These are phyloP conservation scores for Lepidurus couesii DNA, from an alignment of 1,140 invertebrate species.

Conservation along the genomic window DNA sequence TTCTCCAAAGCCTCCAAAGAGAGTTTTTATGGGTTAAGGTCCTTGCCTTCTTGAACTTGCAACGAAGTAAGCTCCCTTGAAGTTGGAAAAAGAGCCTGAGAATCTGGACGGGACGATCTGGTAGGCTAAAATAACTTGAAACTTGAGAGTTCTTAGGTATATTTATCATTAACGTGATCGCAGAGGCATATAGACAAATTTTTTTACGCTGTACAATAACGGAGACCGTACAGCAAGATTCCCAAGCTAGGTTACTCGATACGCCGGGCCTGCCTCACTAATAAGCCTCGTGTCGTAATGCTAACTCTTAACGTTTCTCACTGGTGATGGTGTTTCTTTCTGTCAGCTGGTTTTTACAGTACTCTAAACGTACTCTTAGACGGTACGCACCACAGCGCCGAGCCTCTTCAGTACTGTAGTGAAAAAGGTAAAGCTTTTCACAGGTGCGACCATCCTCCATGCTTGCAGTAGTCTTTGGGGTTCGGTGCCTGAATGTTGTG, in stretches of 20 bases:
- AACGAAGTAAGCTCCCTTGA: too few relatives aligned
- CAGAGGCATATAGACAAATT: neutral
- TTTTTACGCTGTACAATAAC: neutral
- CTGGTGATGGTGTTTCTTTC: neutral
- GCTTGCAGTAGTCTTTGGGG: neutral
- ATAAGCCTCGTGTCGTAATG: neutral
- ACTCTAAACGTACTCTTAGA: neutral
- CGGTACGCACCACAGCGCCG: neutral
- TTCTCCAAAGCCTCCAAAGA: too few relatives aligned
- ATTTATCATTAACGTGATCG: neutral
- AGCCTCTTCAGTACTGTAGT: neutral
- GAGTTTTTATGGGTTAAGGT: too few relatives aligned
- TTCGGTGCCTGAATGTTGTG: neutral
- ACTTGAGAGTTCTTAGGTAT: neutral
- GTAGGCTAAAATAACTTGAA: too few relatives aligned
- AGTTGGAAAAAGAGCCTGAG: too few relatives aligned
- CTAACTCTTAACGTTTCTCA: neutral
- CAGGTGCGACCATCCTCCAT: neutral
- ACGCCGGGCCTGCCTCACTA: neutral
- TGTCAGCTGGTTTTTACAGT: neutral
- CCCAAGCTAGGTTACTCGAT: slow-evolving; percentile 21
- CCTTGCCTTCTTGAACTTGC: too few relatives aligned
- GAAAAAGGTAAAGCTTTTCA: neutral
- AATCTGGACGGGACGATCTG: too few relatives aligned
- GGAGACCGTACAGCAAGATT: neutral